Conservation (phyloP, 2,797 vertebrate genomes). For the Anniella stebbinsi region DNA sequence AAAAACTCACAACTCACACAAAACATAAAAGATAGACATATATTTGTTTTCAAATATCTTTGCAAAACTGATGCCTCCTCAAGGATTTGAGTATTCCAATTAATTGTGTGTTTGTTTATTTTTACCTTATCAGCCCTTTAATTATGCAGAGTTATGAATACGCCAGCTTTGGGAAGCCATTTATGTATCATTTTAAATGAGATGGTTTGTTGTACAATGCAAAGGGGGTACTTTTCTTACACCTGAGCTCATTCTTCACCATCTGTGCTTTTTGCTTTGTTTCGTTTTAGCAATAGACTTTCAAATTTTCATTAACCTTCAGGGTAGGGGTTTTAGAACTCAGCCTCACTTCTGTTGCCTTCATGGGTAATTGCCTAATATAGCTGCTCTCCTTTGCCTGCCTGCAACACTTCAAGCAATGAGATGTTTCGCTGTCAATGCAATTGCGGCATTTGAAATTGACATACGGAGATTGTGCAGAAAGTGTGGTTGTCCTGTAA, state of each 20-base stretch:
- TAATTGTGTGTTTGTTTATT: conserved; percentile 45
- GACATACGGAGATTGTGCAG: neutral
- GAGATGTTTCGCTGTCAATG: neutral
- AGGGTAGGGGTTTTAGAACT: conserved; percentile 44
- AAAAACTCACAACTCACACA: conserved; percentile 46
- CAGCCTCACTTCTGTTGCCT: conserved; percentile 13
- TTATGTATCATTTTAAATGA: conserved; percentile 60
- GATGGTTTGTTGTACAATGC: conserved; percentile 44
- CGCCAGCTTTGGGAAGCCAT: conserved; percentile 50
- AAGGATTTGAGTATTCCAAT: conserved; percentile 61
- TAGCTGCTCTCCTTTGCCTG: conserved; percentile 38
- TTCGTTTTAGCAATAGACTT: conserved; percentile 49
- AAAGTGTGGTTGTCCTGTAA: neutral
- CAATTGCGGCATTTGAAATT: neutral
- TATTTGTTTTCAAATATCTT: conserved; percentile 55
- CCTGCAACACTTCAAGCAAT: conserved; percentile 18
- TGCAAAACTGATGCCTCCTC: conserved; percentile 60
- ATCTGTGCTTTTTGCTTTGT: conserved; percentile 43
- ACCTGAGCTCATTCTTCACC: conserved; percentile 60
- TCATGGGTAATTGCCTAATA: conserved; percentile 23
- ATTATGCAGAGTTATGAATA: conserved; percentile 63
- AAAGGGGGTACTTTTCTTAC: conserved; percentile 47
- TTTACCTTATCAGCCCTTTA: conserved; percentile 66
- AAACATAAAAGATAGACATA: conserved; percentile 54
- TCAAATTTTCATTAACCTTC: conserved; percentile 57